These are phyloP conservation scores for Disparrhopalites patrizii DNA, from an alignment of 2,888 invertebrate species.

Conservation along the genomic window DNA sequence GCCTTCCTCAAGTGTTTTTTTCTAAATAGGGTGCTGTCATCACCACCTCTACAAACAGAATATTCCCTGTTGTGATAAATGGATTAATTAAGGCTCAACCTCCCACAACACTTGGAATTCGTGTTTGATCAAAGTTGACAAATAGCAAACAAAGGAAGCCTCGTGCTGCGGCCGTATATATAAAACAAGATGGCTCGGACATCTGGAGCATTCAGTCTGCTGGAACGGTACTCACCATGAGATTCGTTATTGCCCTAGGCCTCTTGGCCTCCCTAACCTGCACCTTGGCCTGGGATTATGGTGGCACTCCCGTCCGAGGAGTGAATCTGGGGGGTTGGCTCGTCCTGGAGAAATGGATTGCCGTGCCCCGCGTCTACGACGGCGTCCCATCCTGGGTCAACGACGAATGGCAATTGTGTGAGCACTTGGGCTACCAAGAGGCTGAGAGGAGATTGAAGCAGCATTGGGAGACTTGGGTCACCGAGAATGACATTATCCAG, in stretches of 20 bases:
- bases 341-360: conserved; percentile 44
- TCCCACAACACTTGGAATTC: no score
- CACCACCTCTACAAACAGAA: no score
- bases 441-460: conserved; percentile 32
- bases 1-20: no score
- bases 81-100: no score
- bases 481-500: conserved; percentile 41
- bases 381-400: conserved; percentile 36
- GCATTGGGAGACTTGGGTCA: conserved; percentile 47
- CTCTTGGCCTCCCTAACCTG: not conserved
- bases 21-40: no score
- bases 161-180: no score
- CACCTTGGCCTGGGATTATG: conserved; percentile 28
- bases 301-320: conserved; percentile 33
- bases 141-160: no score
- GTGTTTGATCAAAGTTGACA: no score
- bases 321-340: conserved; percentile 45
- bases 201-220: no score
- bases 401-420: conserved; percentile 38
- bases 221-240: no score
- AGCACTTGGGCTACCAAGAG: conserved; percentile 35
- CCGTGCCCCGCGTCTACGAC: conserved; percentile 22
- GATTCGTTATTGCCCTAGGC: not conserved
- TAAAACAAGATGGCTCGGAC: no score
- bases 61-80: no score